These are phyloP conservation scores for Seira ritae DNA, from an alignment of 2,888 invertebrate genomes.

Conservation along the genomic window DNA sequence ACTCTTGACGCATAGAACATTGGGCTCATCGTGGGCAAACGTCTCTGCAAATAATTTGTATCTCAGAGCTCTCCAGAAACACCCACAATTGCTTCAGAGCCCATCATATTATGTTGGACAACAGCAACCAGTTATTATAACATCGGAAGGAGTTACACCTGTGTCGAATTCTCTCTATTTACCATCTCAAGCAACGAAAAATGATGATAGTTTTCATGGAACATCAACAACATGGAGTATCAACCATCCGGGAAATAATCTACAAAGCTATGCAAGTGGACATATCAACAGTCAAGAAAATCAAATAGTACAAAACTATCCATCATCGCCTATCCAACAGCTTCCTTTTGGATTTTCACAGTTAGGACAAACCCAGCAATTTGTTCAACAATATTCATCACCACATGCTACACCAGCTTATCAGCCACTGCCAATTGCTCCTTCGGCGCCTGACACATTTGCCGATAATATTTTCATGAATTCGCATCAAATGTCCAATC, in stretches of 20 bases:
- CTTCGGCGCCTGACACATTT: not conserved
- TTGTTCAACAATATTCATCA: not conserved
- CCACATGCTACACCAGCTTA: not conserved
- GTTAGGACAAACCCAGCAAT: not conserved
- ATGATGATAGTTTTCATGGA: conserved; percentile 38
- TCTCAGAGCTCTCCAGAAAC: not conserved
- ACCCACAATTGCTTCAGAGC: conserved; percentile 26
- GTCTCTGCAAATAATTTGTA: conserved; percentile 10
- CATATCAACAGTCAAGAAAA: conserved; percentile 4
- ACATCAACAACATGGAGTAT: conserved; percentile 46
- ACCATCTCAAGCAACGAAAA: conserved; percentile 11
- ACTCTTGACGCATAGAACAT: conserved; percentile 32
- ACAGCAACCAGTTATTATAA: conserved; percentile 25
- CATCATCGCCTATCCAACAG: not conserved
- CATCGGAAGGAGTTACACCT: conserved; percentile 23
- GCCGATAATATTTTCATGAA: not conserved
- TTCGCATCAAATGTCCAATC: not conserved
- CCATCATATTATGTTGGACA: conserved; percentile 20
- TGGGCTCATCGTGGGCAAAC: conserved; percentile 41
- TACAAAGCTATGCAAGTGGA: conserved; percentile 1
- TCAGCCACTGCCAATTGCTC: not conserved
- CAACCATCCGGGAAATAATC: conserved; percentile 33
- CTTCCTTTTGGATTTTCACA: not conserved
- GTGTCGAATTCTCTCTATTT: conserved; percentile 4
- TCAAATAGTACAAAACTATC: not conserved